Conservation (phyloP, 2,797 vertebrate species). For the Phylloscopus collybita region DNA sequence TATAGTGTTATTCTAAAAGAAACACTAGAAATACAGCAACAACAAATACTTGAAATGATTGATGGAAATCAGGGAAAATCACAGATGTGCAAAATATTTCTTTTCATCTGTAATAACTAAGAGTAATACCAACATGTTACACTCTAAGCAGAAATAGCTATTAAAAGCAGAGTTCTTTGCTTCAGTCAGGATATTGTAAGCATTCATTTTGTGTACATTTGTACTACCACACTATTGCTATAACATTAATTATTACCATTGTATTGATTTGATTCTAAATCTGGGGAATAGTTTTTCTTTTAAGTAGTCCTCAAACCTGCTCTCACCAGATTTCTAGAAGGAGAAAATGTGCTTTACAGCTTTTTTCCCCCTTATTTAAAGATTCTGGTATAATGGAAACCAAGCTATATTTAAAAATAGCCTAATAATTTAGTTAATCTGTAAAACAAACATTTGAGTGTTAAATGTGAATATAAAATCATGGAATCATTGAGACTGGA, state of each 20-base stretch:
- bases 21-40: not conserved
- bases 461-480: not conserved
- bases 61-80: not conserved
- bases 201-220: not conserved
- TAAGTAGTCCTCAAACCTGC: not conserved
- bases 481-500: not conserved
- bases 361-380: not conserved
- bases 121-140: not conserved
- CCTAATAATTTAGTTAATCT: not conserved
- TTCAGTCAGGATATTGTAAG: not conserved
- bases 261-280: not conserved
- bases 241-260: not conserved
- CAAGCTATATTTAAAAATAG: not conserved
- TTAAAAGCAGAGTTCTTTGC: not conserved
- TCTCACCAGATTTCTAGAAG: not conserved
- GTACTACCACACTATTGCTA: not conserved
- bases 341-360: not conserved
- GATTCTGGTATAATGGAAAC: not conserved
- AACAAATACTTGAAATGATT: conserved; percentile 6
- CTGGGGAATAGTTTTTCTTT: not conserved
- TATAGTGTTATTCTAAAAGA: conserved; percentile 1
- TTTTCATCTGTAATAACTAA: not conserved
- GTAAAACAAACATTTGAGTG: not conserved
- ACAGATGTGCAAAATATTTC: not conserved
- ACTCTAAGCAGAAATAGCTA: not conserved